Base-by-base conservation (phyloP, 2,113 vertebrate species). In the Nibea coibor region DNA sequence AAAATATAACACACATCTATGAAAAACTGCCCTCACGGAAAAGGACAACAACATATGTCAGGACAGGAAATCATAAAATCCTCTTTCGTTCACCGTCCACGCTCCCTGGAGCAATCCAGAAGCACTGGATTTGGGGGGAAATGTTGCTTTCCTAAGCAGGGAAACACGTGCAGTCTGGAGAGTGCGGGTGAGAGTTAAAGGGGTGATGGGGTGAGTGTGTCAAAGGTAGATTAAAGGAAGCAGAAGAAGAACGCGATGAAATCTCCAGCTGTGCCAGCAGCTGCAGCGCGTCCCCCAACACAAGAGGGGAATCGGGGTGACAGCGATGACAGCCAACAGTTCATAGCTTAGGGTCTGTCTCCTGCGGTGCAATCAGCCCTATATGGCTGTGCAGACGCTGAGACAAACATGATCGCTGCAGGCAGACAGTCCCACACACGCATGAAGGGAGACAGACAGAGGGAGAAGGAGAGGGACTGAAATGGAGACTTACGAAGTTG, bases 261-360 rank as follows among this genome's bases (percentile, higher is more conserved):
- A 85, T 64, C 67, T 87, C 92, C 92, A 94, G 92, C 91, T 92
- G 89, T 91, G 91, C 75, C 87, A 73, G 88, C 90, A 91, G 91
- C 88, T 90, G 89, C 77, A 83, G 75, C 85, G 76, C 20, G 43
- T 81, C 88, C 83, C 86, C 39, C 45, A 20, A 80, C 85, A 75
- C 42, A 12, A 79, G 72, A 72, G 70, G 53, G 77, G 80, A 84
- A 79, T 68, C 14, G n/a, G 78, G 79, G 85, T 59, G 80, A 91
- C 70, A 19, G 70, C 17, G 2, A 51, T 19, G 65, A 45, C 19
- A 56, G 81, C 81, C 58, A 78, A 68, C 74, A 85, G 85, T 75
- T 83, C 78, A 74, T 14, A 77, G 66, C 68, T 43, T 0, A 68
- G 31, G 72, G 82, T 56, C 61, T 5, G 8, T 71, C 69, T 73